phyloP scores from a whole-genome alignment of 2,888 invertebrate genomes.

The Eupithecia exiguata region DNA sequence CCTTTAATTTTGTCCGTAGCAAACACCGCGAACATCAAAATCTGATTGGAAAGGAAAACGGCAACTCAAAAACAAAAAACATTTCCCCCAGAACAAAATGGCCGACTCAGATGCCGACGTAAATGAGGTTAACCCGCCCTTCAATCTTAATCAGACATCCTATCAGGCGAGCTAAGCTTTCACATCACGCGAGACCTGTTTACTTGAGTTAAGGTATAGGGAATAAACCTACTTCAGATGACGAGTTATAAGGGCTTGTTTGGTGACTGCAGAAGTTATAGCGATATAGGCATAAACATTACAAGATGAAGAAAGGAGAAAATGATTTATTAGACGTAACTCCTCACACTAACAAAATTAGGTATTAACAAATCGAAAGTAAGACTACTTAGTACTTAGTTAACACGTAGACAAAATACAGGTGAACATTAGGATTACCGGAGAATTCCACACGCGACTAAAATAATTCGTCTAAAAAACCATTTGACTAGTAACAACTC shows the following conservation, averaged over 20 bases:
- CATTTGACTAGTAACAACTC: too few species aligned
- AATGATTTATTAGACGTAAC: too few species aligned
- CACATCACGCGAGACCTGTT: conserved; percentile 43
- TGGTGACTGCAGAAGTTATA: conserved; percentile 9
- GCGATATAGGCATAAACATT: not conserved
- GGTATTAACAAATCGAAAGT: too few species aligned
- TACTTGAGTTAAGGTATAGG: conserved; percentile 16
- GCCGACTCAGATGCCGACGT: conserved; percentile 16
- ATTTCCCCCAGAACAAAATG: conserved; percentile 20
- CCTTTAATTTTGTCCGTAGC: not conserved
- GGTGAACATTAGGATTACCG: too few species aligned
- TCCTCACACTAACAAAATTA: too few species aligned
- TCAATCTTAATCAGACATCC: conserved; percentile 44
- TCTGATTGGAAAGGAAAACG: not conserved
- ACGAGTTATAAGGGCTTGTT: conserved; percentile 20
- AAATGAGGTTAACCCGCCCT: conserved; percentile 42
- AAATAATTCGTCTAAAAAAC: too few species aligned
- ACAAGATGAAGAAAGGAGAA: too few species aligned
- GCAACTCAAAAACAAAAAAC: not conserved
- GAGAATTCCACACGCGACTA: too few species aligned
- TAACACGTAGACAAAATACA: too few species aligned
- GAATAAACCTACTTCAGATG: conserved; percentile 4
- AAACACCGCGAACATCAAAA: not conserved
- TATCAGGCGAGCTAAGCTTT: conserved; percentile 37
- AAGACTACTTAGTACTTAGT: too few species aligned